These are phyloP conservation scores for Heteractis magnifica DNA, from an alignment of 92 coral and sea anemone species.

Conservation along the genomic window DNA sequence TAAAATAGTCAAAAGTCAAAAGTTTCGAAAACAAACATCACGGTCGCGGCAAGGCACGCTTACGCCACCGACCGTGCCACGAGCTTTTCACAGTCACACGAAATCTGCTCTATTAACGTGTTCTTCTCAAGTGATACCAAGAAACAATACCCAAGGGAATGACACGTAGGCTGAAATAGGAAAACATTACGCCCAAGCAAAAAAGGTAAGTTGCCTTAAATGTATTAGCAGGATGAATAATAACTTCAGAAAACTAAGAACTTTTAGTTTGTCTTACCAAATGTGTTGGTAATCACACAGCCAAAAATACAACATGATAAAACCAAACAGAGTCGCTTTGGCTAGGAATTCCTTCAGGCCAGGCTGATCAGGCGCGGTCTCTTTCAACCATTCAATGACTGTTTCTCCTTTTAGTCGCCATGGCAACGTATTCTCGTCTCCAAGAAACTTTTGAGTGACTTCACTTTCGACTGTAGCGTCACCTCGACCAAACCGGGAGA, in stretches of 20 bases:
- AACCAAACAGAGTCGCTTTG: slow-evolving; percentile 88
- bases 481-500: slow-evolving; percentile 86
- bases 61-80: too few relatives aligned
- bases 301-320: slow-evolving; percentile 93
- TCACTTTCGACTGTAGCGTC: slow-evolving; percentile 65
- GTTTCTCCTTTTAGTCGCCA: slow-evolving; percentile 40
- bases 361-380: slow-evolving; percentile 91
- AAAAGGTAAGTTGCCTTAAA: too few relatives aligned
- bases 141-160: too few relatives aligned
- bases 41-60: too few relatives aligned
- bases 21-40: not conserved
- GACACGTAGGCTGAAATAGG: too few relatives aligned
- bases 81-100: too few relatives aligned
- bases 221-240: too few relatives aligned
- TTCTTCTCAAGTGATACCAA: not conserved
- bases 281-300: slow-evolving; percentile 94
- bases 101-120: not conserved
- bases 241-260: not conserved
- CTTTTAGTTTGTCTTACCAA: slow-evolving; percentile 55
- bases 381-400: slow-evolving; percentile 60
- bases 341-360: slow-evolving; percentile 72
- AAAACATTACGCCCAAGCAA: too few relatives aligned
- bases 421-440: slow-evolving; percentile 13
- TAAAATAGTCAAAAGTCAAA: not conserved
- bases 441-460: slow-evolving; percentile 32